Evolutionary conservation across 2,113 vertebrate genomes (phyloP).

Genomic region (Hypomesus transpacificus): DNA sequence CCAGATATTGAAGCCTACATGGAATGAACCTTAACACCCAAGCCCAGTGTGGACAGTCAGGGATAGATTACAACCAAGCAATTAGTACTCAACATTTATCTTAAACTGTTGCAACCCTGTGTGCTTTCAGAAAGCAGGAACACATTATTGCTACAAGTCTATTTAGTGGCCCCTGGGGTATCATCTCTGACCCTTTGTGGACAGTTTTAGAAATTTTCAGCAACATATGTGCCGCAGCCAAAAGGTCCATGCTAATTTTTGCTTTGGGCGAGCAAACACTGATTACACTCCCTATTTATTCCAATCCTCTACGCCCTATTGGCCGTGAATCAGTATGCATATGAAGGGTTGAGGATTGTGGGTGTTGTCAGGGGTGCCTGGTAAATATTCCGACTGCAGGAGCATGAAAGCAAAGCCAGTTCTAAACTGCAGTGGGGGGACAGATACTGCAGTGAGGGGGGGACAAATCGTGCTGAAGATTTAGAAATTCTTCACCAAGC

Average conservation of each 20-base stretch:
- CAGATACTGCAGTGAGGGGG: not conserved
- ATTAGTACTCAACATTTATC: not conserved
- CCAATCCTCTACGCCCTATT: constrained; percentile 57
- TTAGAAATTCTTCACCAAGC: too few relatives aligned
- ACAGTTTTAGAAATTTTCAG: constrained; percentile 21
- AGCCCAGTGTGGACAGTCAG: not conserved
- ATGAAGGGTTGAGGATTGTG: constrained; percentile 54
- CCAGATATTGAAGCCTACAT: not conserved
- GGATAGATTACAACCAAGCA: not conserved
- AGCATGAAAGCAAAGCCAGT: constrained; percentile 63
- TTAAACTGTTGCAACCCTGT: constrained; percentile 11
- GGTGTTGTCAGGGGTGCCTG: constrained; percentile 47
- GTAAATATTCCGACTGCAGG: constrained; percentile 67
- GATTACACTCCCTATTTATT: constrained; percentile 66
- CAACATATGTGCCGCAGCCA: constrained; percentile 25
- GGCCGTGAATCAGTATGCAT: constrained; percentile 68
- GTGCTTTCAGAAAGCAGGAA: constrained; percentile 25
- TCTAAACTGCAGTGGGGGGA: constrained; percentile 19
- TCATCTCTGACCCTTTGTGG: constrained; percentile 31
- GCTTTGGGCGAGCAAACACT: constrained; percentile 55
- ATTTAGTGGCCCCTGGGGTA: constrained; percentile 32
- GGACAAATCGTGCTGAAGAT: not conserved
- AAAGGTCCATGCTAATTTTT: constrained; percentile 63
- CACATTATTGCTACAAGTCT: constrained; percentile 34
- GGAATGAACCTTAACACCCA: too few relatives aligned